A percentile compares a stretch with the other conserved stretches of the same genome.
Evolutionary conservation across 2,888 invertebrate species (phyloP).

Genomic region (Scaptomyza reducta): DNA sequence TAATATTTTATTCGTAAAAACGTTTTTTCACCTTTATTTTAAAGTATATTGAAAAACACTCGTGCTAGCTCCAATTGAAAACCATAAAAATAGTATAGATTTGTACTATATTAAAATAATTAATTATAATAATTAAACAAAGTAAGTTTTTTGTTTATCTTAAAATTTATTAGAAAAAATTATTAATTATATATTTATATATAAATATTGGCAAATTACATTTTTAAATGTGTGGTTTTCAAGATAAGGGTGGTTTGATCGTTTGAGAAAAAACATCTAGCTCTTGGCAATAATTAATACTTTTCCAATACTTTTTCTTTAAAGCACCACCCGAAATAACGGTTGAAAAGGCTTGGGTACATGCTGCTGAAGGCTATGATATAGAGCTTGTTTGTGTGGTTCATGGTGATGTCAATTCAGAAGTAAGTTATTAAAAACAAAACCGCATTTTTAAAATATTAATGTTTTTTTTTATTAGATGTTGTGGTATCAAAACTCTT

Average conservation of each 20-base stretch:
- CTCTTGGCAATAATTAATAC: neutral
- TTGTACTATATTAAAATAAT: no score
- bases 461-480: conserved; percentile 84
- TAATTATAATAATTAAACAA: no score
- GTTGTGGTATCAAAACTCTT: conserved; percentile 88
- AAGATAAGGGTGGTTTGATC: no score
- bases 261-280: neutral
- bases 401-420: conserved; percentile 86
- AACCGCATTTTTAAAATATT: neutral
- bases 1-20: no score
- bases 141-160: no score
- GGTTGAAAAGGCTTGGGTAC: conserved; percentile 87
- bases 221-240: neutral
- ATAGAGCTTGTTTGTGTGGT: conserved; percentile 87
- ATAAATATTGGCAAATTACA: no score
- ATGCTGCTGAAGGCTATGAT: conserved; percentile 87
- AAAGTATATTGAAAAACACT: no score
- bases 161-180: no score
- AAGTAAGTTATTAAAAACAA: conserved; percentile 78
- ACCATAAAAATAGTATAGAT: no score
- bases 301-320: conserved; percentile 25
- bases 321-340: conserved; percentile 88
- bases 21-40: no score
- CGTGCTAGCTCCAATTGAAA: no score
- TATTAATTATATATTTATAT: no score